Conservation (phyloP, 2,797 vertebrate genomes). For the Ctenopoma multispine region DNA sequence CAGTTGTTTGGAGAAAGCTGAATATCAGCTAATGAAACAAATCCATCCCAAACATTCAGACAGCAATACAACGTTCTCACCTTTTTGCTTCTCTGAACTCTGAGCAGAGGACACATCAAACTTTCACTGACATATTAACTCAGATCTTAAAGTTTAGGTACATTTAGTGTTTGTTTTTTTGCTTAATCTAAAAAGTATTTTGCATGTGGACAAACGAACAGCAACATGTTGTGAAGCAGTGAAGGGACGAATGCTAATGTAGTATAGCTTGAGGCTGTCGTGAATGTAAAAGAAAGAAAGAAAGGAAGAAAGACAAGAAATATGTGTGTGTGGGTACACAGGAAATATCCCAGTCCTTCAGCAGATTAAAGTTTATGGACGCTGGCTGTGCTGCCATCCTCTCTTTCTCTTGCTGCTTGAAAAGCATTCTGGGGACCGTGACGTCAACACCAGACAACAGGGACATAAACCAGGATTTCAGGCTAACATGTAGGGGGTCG, state of each 20-base stretch:
- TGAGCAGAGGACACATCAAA: constrained; percentile 10
- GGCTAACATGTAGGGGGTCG: constrained; percentile 34
- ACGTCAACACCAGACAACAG: constrained; percentile 62
- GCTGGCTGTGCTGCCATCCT: constrained; percentile 40
- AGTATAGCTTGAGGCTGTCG: not conserved
- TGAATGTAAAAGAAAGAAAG: not conserved
- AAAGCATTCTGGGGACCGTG: constrained; percentile 64
- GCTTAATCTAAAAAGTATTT: not conserved
- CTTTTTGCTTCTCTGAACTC: not conserved
- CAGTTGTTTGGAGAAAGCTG: too few relatives aligned
- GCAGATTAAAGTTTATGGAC: constrained; percentile 73
- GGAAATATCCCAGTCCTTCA: constrained; percentile 49
- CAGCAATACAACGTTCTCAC: too few relatives aligned
- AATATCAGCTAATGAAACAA: not conserved
- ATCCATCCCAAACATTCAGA: not conserved
- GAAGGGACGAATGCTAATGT: constrained; percentile 7
- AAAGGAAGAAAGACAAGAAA: not conserved
- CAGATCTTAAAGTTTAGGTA: not conserved
- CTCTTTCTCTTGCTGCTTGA: constrained; percentile 48
- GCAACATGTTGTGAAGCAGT: not conserved
- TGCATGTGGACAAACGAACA: constrained; percentile 6
- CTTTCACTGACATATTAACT: not conserved
- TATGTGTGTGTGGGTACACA: constrained; percentile 7
- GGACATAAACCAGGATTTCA: constrained; percentile 69
- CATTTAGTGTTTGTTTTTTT: not conserved